Evolutionary conservation across 2,113 vertebrate genomes (phyloP), one percentile per base, ranked within the genome.

Genomic region (Drymodes brunneopygia): DNA sequence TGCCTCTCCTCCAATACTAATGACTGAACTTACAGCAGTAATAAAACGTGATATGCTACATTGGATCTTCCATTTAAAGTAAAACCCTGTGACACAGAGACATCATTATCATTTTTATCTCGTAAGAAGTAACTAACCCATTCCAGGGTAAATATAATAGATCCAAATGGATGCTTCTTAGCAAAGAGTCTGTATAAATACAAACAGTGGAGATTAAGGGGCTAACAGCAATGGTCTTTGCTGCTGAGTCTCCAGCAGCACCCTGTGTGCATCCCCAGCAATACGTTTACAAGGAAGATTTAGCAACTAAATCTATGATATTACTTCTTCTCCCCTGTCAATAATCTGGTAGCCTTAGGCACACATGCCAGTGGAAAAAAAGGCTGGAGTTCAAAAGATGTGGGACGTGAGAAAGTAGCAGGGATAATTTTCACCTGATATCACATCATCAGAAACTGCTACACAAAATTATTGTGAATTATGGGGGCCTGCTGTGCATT

Each of bases 401-500:
- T 86, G 90, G 91, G 62, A 89, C 88, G 74, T 4, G 6, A 79
- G 53, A 60, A 73, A 93, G 90, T 95, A 95, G 90, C 50, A 50
- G 95, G 93, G 95, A 97, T 94, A 88, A 93, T 95, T 95, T 96
- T 95, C 94, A 96, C 94, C 96, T 96, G 95, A 95, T 97, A 90
- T 95, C 89, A 93, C 92, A 94, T 97, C 96, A 97, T 95, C 97
- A 72, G 79, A 95, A 97, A 97, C 36, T 89, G 97, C 94, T 96
- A 94, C 96, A 98, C 97, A 93, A 96, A 97, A 97, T 97, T 95
- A 97, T 94, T 93, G 97, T 98, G 97, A 98, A 97, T 98, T 96
- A 97, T 92, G 85, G 95, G 92, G 92, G 44, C 98, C 97, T 64
- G 86, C 97, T 97, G 98, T 97, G 97, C 94, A 96, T 98, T 97